Evolutionary conservation across 2,797 vertebrate genomes (phyloP).

Genomic region (Tamandua tetradactyla): DNA sequence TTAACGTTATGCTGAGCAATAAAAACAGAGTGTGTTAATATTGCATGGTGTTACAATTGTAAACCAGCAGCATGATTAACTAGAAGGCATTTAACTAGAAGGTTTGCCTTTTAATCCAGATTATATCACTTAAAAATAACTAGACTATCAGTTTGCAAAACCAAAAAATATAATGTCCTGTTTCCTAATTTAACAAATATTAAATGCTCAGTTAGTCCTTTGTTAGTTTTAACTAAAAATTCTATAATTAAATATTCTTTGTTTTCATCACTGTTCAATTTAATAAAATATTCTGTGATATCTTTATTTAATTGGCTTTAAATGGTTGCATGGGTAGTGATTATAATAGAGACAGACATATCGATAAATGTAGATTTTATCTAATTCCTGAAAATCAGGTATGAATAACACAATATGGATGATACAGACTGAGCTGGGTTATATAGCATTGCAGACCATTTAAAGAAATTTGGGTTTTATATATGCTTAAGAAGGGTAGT

Average conservation of each 20-base stretch:
- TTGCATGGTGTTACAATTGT: not conserved
- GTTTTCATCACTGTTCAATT: not conserved
- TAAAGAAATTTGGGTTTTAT: not conserved
- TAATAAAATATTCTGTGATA: not conserved
- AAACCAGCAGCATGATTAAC: not conserved
- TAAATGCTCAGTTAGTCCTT: not conserved
- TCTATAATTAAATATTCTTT: not conserved
- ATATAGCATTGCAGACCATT: not conserved
- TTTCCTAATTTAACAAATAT: conserved; percentile 5
- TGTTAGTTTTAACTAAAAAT: not conserved
- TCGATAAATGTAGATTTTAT: not conserved
- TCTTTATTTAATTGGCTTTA: not conserved
- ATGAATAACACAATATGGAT: not conserved
- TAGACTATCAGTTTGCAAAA: not conserved
- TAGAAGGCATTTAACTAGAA: not conserved
- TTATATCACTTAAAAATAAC: not conserved
- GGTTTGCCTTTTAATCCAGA: not conserved
- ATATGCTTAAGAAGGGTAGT: not conserved
- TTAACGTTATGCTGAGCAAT: not conserved
- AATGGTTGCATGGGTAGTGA: not conserved
- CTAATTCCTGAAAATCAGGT: not conserved
- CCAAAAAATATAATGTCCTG: not conserved
- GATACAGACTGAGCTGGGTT: not conserved
- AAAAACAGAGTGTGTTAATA: not conserved
- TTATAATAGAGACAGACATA: not conserved